Percentiles rank a stretch among this genome's conserved stretches.
phyloP scores from a whole-genome alignment of 2,797 vertebrate species.

The Mus spretus region DNA sequence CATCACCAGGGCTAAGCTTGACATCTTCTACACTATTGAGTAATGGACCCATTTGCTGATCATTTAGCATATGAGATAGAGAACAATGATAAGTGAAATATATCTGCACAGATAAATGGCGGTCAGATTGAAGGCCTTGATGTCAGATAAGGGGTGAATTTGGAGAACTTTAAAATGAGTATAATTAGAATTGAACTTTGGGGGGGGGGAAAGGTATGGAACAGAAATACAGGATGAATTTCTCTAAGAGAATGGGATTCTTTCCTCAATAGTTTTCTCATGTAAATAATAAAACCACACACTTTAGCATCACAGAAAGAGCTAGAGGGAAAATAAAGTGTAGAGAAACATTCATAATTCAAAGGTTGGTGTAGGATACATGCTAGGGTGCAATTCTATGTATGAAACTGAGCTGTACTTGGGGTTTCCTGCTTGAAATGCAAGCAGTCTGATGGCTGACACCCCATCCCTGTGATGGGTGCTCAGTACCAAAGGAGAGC shows the following conservation, averaged over 20 bases:
- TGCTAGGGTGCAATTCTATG: neutral
- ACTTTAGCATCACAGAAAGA: neutral
- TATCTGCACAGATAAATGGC: neutral
- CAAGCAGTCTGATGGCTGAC: neutral
- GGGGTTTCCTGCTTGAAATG: neutral
- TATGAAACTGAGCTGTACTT: neutral
- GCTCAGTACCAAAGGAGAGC: neutral
- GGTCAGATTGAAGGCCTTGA: neutral
- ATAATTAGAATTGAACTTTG: neutral
- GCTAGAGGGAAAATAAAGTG: neutral
- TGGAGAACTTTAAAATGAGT: neutral
- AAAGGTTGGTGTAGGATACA: neutral
- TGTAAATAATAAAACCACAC: neutral
- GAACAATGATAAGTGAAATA: neutral
- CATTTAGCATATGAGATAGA: neutral
- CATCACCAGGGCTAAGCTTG: neutral
- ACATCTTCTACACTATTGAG: neutral
- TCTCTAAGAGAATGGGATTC: neutral
- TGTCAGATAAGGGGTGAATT: neutral
- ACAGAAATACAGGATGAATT: neutral
- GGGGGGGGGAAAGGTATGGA: neutral
- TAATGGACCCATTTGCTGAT: neutral
- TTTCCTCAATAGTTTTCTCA: neutral
- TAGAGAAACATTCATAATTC: neutral
- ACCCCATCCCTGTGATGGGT: too few species aligned